These are phyloP conservation scores for Cantharis lateralis DNA, from an alignment of 2,888 invertebrate species.

Conservation along the genomic window DNA sequence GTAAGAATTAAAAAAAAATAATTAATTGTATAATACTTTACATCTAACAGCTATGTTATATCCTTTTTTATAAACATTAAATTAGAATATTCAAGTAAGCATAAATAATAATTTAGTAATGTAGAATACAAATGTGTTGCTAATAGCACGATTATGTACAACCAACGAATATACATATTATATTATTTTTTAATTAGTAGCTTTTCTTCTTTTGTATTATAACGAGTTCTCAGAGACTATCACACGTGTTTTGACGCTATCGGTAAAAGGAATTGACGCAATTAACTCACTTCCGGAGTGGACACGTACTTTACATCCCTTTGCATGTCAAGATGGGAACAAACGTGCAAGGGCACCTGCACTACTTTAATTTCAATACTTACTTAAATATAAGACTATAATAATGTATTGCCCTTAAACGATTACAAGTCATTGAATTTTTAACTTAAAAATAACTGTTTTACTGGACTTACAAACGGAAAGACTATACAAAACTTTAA, in stretches of 20 bases:
- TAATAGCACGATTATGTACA: slow-evolving; percentile 28
- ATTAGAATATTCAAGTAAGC: slow-evolving; percentile 18
- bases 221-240: slow-evolving; percentile 35
- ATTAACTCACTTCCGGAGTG: slow-evolving; percentile 53
- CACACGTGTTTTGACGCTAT: slow-evolving; percentile 43
- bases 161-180: slow-evolving; percentile 25
- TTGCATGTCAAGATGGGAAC: slow-evolving; percentile 40
- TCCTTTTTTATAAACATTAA: slow-evolving; percentile 16
- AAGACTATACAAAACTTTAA: background rate
- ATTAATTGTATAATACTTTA: slow-evolving; percentile 11
- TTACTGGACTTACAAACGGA: background rate
- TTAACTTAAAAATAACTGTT: background rate
- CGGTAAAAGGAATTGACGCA: slow-evolving; percentile 48
- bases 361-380: slow-evolving; percentile 2
- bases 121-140: slow-evolving; percentile 29
- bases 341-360: slow-evolving; percentile 37
- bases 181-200: slow-evolving; percentile 27
- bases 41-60: slow-evolving; percentile 10
- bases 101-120: slow-evolving; percentile 9
- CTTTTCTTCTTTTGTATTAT: slow-evolving; percentile 19
- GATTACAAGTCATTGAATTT: background rate
- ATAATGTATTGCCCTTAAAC: background rate
- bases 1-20: slow-evolving; percentile 4
- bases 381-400: background rate
- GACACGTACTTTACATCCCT: slow-evolving; percentile 46